A percentile compares a stretch with the other conserved stretches of the same genome.
Evolutionary conservation across 2,113 vertebrate genomes (phyloP).

Genomic region (Peucedramus taeniatus): DNA sequence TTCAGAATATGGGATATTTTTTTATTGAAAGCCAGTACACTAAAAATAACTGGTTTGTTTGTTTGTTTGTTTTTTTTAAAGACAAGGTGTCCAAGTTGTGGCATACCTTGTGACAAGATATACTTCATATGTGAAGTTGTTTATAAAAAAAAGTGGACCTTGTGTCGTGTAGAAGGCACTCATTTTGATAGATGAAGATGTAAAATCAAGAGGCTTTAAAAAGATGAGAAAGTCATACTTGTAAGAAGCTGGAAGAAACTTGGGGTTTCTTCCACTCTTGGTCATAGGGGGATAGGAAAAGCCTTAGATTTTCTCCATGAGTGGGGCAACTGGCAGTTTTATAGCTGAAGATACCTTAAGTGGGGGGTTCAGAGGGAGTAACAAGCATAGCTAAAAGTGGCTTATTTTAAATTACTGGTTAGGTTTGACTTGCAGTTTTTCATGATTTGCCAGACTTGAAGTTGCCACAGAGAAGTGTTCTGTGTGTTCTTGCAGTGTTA

Average conservation of each 20-base stretch:
- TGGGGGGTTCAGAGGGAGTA: neutral
- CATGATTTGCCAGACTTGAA: neutral
- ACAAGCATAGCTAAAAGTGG: neutral
- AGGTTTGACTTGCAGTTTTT: neutral
- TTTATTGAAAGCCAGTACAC: neutral
- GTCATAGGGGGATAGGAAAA: neutral
- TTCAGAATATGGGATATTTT: neutral
- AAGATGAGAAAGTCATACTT: neutral
- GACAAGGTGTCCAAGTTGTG: neutral
- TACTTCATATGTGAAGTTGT: neutral
- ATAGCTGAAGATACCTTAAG: neutral
- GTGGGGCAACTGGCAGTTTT: neutral
- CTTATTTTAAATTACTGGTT: neutral
- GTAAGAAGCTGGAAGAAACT: neutral
- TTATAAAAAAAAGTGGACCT: neutral
- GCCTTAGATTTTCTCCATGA: neutral
- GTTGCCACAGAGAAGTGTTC: neutral
- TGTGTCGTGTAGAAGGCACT: neutral
- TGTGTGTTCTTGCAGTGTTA: neutral
- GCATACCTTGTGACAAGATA: neutral
- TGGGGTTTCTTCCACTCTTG: neutral
- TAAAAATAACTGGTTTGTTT: neutral
- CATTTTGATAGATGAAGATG: neutral
- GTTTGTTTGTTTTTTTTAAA: neutral
- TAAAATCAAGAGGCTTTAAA: neutral